Evolutionary conservation across 2,797 vertebrate species (phyloP).

Genomic region (Amazona ochrocephala): DNA sequence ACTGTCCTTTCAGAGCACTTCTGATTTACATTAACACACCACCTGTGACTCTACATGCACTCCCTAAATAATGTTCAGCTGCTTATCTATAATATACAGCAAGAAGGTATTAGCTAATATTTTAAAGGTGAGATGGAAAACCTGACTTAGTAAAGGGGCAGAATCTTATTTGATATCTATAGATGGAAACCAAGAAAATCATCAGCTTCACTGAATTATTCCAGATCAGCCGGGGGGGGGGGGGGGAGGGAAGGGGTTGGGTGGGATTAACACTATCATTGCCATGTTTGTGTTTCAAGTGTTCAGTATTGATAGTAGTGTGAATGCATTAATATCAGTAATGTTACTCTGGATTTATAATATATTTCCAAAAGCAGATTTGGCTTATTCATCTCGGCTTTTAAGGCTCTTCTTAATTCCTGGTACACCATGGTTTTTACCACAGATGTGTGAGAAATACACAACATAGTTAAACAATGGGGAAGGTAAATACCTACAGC

Average conservation of each 20-base stretch:
- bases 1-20: neutral
- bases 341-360: neutral
- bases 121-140: neutral
- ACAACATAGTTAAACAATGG: slow-evolving; percentile 44
- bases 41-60: neutral
- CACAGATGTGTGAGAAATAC: slow-evolving; percentile 24
- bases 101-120: neutral
- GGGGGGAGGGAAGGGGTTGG: too few relatives aligned
- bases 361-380: neutral
- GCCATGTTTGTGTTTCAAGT: neutral
- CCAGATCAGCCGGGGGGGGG: neutral
- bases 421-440: neutral
- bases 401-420: neutral
- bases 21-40: neutral
- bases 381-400: neutral
- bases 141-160: neutral
- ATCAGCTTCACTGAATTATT: neutral
- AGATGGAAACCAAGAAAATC: neutral
- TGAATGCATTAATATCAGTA: neutral
- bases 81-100: neutral
- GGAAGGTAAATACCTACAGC: slow-evolving; percentile 33
- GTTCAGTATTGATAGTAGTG: neutral
- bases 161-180: neutral
- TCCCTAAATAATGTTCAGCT: neutral
- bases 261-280: neutral